A percentile compares a stretch with the other conserved stretches of the same genome.
phyloP scores from a whole-genome alignment of 1,140 invertebrate species.

The Hormaphis cornu region DNA sequence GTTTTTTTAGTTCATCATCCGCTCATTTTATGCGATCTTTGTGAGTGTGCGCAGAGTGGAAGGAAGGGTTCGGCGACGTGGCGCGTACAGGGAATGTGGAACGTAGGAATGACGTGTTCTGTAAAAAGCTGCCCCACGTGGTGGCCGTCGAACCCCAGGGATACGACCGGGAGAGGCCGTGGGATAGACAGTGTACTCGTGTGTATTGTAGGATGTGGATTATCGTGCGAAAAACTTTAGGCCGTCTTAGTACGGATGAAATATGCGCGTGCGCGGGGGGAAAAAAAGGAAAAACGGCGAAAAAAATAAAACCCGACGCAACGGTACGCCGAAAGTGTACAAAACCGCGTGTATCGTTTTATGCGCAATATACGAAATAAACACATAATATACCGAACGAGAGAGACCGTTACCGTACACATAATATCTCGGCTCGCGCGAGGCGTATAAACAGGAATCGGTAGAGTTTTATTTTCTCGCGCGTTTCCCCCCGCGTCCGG shows the following conservation, averaged over 20 bases:
- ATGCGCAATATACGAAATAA: too few relatives aligned
- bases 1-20: conserved; percentile 14
- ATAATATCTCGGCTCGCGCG: too few relatives aligned
- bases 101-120: too few relatives aligned
- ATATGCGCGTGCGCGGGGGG: neutral
- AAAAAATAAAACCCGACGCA: neutral
- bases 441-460: too few relatives aligned
- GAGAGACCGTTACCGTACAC: too few relatives aligned
- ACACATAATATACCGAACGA: too few relatives aligned
- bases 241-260: conserved; percentile 23
- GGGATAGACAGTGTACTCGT: neutral
- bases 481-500: too few relatives aligned
- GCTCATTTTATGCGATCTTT: too few relatives aligned
- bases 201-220: conserved; percentile 10
- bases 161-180: conserved; percentile 5
- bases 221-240: conserved; percentile 18
- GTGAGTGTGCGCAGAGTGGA: neutral
- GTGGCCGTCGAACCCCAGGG: conserved; percentile 15
- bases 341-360: neutral
- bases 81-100: neutral
- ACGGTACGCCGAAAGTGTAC: neutral
- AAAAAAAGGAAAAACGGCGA: neutral
- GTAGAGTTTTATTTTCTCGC: neutral
- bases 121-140: conserved; percentile 9
- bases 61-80: neutral